Evolutionary conservation across 2,113 vertebrate genomes (phyloP).

Genomic region (Phodopus roborovskii): DNA sequence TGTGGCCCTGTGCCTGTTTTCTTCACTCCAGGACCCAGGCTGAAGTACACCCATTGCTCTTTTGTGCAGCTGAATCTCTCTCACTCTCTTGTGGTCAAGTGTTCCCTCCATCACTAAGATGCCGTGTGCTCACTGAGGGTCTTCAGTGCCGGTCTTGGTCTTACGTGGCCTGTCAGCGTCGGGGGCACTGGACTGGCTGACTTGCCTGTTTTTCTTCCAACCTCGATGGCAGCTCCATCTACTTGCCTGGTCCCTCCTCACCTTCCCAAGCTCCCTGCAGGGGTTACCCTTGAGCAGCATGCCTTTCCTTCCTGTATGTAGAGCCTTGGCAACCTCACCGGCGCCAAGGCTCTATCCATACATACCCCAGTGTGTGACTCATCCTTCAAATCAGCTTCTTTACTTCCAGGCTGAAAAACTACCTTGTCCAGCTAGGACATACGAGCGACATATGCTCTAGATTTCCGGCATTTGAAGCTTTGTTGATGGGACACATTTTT

Average conservation of each 20-base stretch:
- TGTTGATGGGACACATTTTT: not conserved
- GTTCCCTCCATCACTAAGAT: not conserved
- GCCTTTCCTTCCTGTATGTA: not conserved
- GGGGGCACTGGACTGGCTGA: not conserved
- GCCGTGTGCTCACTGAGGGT: not conserved
- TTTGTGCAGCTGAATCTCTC: not conserved
- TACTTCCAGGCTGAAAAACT: not conserved
- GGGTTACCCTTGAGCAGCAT: not conserved
- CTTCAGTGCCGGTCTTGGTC: not conserved
- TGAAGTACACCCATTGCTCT: not conserved
- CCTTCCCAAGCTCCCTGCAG: not conserved
- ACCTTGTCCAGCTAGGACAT: not conserved
- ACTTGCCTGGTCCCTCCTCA: not conserved
- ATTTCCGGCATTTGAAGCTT: not conserved
- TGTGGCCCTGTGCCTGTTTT: not conserved
- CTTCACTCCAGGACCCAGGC: not conserved
- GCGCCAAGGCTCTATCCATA: not conserved
- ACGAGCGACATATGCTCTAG: not conserved
- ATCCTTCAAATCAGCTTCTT: not conserved
- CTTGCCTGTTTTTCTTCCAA: not conserved
- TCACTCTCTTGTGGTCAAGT: not conserved
- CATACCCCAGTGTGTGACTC: not conserved
- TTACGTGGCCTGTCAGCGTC: not conserved
- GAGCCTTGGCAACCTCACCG: not conserved
- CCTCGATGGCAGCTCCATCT: not conserved